These are phyloP conservation scores for Platichthys flesus DNA, from an alignment of 2,113 vertebrate genomes.

Conservation along the genomic window DNA sequence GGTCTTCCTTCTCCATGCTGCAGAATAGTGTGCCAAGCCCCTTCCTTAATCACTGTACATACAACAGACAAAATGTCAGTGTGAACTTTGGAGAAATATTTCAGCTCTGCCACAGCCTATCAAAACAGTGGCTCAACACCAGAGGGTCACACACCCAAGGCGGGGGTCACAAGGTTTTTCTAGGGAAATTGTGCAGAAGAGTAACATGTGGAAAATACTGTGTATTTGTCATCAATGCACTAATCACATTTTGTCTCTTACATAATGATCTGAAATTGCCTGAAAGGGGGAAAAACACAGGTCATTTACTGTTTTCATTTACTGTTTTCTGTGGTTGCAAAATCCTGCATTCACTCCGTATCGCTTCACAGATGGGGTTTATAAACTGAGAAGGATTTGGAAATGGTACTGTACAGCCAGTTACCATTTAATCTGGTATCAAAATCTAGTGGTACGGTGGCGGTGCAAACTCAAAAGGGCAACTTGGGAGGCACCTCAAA, in stretches of 20 bases:
- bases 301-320: not conserved
- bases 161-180: slow-evolving; percentile 7
- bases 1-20: slow-evolving; percentile 94
- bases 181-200: not conserved
- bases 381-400: not conserved
- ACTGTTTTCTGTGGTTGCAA: not conserved
- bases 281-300: not conserved
- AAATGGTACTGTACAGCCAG: slow-evolving; percentile 4
- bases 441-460: not conserved
- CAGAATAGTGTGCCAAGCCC: slow-evolving; percentile 63
- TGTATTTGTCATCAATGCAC: not conserved
- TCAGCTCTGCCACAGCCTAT: not conserved
- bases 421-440: slow-evolving; percentile 9
- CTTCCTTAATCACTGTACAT: slow-evolving; percentile 70
- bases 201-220: not conserved
- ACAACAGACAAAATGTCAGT: slow-evolving; percentile 24
- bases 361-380: not conserved
- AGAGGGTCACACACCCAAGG: not conserved
- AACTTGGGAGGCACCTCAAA: not conserved
- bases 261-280: not conserved
- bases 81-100: not conserved
- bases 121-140: not conserved
- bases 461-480: not conserved
- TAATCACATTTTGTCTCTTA: not conserved
- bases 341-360: not conserved